phyloP scores from a whole-genome alignment of 2,797 vertebrate genomes.

The Novumbra hubbsi region DNA sequence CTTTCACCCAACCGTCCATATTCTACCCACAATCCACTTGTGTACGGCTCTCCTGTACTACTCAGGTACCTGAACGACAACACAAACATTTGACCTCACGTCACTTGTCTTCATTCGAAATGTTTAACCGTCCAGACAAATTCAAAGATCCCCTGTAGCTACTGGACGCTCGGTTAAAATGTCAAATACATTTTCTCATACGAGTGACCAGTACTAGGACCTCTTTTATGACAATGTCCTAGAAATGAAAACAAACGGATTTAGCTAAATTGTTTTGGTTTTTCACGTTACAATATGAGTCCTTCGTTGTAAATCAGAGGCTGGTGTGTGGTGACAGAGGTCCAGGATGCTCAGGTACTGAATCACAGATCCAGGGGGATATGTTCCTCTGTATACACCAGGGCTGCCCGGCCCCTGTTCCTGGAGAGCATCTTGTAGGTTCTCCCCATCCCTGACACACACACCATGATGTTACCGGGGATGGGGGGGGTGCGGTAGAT shows the following conservation, averaged over 20 bases:
- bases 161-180: background rate
- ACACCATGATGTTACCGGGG: background rate
- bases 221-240: background rate
- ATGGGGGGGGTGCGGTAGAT: background rate
- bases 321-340: background rate
- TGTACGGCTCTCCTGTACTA: conserved; percentile 65
- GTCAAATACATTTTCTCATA: background rate
- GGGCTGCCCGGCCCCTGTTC: no score
- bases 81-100: conserved; percentile 33
- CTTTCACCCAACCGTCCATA: conserved; percentile 44
- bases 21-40: conserved; percentile 43
- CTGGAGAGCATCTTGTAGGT: no score
- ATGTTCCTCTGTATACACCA: conserved; percentile 10
- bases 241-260: background rate
- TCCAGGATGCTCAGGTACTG: conserved; percentile 27
- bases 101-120: conserved; percentile 24
- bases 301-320: background rate
- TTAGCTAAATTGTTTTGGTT: background rate
- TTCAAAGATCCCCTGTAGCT: background rate
- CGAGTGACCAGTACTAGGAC: background rate
- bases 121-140: background rate
- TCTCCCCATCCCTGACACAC: no score
- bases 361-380: conserved; percentile 8
- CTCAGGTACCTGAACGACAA: conserved; percentile 68
- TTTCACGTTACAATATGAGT: background rate